A percentile compares a stretch with the other conserved stretches of the same genome.
Conservation (phyloP, 35 echinoderm and acorn worm species). For the Acanthaster planci region DNA sequence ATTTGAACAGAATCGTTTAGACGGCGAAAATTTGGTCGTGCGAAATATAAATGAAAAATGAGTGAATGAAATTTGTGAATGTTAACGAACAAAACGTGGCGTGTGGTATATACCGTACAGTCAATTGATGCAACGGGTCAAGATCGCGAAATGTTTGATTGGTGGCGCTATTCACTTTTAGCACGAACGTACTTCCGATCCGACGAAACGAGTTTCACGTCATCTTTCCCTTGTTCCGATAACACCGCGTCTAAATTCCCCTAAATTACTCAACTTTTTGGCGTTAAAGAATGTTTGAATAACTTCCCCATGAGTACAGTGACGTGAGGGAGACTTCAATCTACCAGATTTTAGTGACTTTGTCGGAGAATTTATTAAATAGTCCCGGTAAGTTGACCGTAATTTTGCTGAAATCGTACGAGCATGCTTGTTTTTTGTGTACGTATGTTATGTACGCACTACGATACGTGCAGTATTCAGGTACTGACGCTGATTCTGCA, state of each 20-base stretch:
- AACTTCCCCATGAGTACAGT: background rate
- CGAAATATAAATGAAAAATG: too few species aligned
- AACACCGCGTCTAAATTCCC: background rate
- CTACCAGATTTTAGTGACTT: background rate
- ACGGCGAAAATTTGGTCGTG: too few species aligned
- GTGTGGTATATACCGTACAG: too few species aligned
- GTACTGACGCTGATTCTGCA: too few species aligned
- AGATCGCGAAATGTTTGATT: background rate
- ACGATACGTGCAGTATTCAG: too few species aligned
- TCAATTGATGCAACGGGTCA: too few species aligned
- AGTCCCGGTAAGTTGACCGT: background rate
- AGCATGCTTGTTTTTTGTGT: too few species aligned
- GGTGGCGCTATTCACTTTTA: slow-evolving; percentile 11
- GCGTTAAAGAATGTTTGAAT: background rate
- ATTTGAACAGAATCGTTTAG: too few species aligned
- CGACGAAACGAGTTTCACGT: slow-evolving; percentile 9
- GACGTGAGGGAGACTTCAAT: background rate
- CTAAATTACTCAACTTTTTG: background rate
- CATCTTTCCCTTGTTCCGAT: background rate
- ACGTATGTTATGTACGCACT: too few species aligned
- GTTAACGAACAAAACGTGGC: too few species aligned
- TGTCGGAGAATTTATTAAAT: background rate
- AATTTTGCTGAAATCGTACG: background rate
- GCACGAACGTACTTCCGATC: background rate
- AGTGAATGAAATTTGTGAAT: too few species aligned